Evolutionary conservation across 1,140 invertebrate genomes (phyloP), one percentile per base, ranked within the genome.

Genomic region (Hylaeus volcanicus): DNA sequence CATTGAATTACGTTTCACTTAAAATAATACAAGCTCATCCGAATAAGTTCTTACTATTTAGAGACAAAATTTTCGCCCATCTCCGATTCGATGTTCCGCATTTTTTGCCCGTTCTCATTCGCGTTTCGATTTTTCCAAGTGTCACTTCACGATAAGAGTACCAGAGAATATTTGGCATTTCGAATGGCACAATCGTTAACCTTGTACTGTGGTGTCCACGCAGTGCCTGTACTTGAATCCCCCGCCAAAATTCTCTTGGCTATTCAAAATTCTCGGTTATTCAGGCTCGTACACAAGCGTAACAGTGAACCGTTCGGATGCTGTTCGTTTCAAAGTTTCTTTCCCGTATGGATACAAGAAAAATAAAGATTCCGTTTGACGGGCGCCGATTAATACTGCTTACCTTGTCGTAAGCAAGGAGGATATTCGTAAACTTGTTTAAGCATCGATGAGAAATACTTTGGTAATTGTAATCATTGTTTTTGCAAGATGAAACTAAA

Each of bases 81-180:
- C 26, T 26, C 26, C 26, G 26, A 26, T 26, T 26, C 26, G 26
- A 26, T 26, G 73, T 69, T 69, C 45, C 53, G 26, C n/a, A 43
- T 64, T 58, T 65, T 55, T 60, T 5, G 51, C 9, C 51, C 60
- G 5, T 53, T 39, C 15, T 63, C 37, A 9, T 55, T 61, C 14
- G 39, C 66, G 37, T 75, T 75, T 66, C 55, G 14, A n/a, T 56
- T 74, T n/a, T 56, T 39, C 51, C 15, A 51, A 63, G 14, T 68
- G 65, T 74, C 51, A 58, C 37, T 51, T 74, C 64, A 56, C 58
- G 45, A 48, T 58, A 63, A 83, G 58, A 73, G 55, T 68, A 69
- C 26, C 61, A 58, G 84, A 75, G 84, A 83, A 85, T 82, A 86
- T 85, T 86, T 86, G 85, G 84, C 81, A 85, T 85, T 78, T 81